Evolutionary conservation across 2,888 invertebrate genomes (phyloP).

Genomic region (Epistrophe grossulariae): DNA sequence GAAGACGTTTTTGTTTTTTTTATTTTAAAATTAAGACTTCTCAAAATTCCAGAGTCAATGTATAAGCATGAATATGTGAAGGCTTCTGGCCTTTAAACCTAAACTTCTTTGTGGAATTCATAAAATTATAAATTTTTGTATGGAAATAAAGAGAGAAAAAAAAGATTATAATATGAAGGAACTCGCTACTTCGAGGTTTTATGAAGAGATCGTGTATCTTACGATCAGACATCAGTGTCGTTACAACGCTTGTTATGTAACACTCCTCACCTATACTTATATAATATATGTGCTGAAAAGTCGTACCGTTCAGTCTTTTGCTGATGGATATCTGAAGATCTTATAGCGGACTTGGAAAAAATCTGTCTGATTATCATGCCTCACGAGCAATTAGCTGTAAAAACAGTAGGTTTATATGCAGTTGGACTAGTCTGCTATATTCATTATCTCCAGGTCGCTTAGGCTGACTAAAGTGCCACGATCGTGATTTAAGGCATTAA

Average conservation of each 20-base stretch:
- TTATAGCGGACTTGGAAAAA: slow-evolving; percentile 27
- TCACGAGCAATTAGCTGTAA: slow-evolving; percentile 74
- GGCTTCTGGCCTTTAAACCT: slow-evolving; percentile 27
- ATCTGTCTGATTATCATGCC: slow-evolving; percentile 67
- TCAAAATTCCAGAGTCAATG: slow-evolving; percentile 28
- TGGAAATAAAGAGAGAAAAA: background rate
- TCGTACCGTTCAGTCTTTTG: slow-evolving; percentile 34
- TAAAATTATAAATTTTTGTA: slow-evolving; percentile 46
- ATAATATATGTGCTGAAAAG: background rate
- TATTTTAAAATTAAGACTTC: slow-evolving; percentile 25
- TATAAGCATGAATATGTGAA: slow-evolving; percentile 1
- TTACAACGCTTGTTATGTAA: slow-evolving; percentile 68
- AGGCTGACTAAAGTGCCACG: slow-evolving; percentile 58
- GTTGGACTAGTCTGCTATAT: slow-evolving; percentile 41
- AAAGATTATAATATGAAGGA: background rate
- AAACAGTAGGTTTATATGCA: slow-evolving; percentile 21
- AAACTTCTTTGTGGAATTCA: slow-evolving; percentile 44
- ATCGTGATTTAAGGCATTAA: slow-evolving; percentile 62
- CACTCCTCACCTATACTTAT: slow-evolving; percentile 32
- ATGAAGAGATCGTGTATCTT: slow-evolving; percentile 60
- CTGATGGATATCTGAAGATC: slow-evolving; percentile 66
- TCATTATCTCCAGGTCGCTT: slow-evolving; percentile 61
- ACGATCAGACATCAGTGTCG: slow-evolving; percentile 56
- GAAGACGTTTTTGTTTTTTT: slow-evolving; percentile 35
- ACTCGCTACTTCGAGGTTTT: background rate